Conservation (phyloP, 2,113 vertebrate genomes). For the Oryzias curvinotus region DNA sequence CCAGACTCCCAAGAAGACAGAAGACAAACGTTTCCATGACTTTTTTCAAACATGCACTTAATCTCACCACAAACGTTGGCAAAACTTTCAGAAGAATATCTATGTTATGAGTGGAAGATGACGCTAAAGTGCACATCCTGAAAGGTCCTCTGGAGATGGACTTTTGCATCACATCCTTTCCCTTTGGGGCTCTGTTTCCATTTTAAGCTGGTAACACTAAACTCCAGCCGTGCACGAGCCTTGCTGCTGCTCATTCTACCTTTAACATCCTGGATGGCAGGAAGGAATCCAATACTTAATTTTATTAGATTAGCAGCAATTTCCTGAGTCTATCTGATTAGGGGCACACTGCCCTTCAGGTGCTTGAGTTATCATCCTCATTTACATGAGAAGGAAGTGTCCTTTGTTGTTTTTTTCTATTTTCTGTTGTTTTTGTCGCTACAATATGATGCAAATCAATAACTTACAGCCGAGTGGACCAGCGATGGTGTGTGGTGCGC, state of each 20-base stretch:
- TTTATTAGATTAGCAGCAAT: conserved; percentile 67
- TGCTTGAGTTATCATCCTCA: conserved; percentile 50
- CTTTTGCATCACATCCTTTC: conserved; percentile 1
- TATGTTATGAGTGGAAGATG: not conserved
- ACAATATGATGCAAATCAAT: not conserved
- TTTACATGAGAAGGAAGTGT: conserved; percentile 44
- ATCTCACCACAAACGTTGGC: not conserved
- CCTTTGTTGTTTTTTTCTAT: not conserved
- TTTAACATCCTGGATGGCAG: conserved; percentile 42
- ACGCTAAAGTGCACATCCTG: not conserved
- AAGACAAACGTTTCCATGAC: too few relatives aligned
- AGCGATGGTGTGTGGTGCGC: too few relatives aligned
- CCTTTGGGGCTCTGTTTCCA: conserved; percentile 11
- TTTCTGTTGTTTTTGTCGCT: not conserved
- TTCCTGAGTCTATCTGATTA: conserved; percentile 70
- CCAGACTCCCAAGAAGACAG: too few relatives aligned
- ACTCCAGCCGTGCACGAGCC: conserved; percentile 46
- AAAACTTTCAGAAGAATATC: not conserved
- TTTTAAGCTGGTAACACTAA: conserved; percentile 14
- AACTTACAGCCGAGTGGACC: not conserved
- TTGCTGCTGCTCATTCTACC: conserved; percentile 34
- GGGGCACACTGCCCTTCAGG: conserved; percentile 40
- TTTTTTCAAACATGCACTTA: too few relatives aligned
- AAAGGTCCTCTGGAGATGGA: not conserved
- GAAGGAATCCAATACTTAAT: conserved; percentile 59